Conservation (phyloP, 2,797 vertebrate species). For the Salarias fasciatus region DNA sequence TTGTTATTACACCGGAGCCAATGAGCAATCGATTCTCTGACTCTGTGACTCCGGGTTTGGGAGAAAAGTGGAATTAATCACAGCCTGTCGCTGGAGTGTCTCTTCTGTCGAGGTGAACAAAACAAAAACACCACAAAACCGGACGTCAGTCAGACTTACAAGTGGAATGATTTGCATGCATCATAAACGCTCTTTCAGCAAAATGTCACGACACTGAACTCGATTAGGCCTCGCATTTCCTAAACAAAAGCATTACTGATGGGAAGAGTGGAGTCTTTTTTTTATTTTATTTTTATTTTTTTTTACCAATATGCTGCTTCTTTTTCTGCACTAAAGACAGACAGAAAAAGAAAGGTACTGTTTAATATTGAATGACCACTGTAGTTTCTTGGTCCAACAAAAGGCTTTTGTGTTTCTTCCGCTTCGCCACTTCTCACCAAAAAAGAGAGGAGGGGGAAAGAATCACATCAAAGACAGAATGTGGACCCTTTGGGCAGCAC, state of each 20-base stretch:
- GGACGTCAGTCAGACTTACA: no score
- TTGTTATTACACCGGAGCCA: slow-evolving; percentile 17
- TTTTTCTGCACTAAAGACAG: slow-evolving; percentile 8
- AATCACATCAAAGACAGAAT: slow-evolving; percentile 53
- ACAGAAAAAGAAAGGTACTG: slow-evolving; percentile 41
- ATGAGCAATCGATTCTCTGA: slow-evolving; percentile 30
- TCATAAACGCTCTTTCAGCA: neutral
- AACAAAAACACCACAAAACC: no score
- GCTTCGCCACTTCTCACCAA: slow-evolving; percentile 51
- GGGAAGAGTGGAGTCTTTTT: no score
- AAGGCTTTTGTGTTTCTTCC: slow-evolving; percentile 65
- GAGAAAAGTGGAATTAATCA: slow-evolving; percentile 13
- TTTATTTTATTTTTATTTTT: no score
- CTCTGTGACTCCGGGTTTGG: neutral
- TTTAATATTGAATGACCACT: slow-evolving; percentile 72
- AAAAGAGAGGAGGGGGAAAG: neutral
- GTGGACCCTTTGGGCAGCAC: slow-evolving; percentile 19
- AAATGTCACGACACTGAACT: no score
- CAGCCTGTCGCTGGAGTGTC: slow-evolving; percentile 24
- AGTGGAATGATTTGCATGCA: neutral
- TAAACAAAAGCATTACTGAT: no score
- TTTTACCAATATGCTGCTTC: no score
- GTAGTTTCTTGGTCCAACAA: slow-evolving; percentile 47
- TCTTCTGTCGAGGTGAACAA: neutral
- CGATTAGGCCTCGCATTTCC: no score